Evolutionary conservation across 2,888 invertebrate species (phyloP).

Genomic region (Phragmatobia fuliginosa): DNA sequence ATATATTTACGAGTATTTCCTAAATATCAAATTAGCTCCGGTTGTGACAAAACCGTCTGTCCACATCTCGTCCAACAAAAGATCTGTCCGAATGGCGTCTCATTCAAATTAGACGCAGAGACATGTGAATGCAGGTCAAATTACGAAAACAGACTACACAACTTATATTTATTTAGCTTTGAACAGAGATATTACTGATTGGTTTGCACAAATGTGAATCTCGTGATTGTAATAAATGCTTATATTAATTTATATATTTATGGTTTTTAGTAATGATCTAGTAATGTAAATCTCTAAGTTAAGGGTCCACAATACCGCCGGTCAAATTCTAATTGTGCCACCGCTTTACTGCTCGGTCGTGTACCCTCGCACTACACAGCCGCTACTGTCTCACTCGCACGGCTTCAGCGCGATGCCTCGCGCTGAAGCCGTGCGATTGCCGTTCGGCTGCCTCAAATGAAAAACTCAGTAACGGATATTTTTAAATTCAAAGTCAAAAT

Average conservation of each 20-base stretch:
- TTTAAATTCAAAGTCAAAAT: too few species aligned
- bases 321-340: too few species aligned
- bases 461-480: too few species aligned
- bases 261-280: neutral
- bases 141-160: neutral
- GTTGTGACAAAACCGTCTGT: neutral
- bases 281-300: too few species aligned
- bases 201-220: neutral
- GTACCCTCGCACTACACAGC: too few species aligned
- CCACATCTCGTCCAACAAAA: neutral
- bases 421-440: too few species aligned
- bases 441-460: too few species aligned
- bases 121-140: neutral
- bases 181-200: neutral
- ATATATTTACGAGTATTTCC: neutral
- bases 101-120: neutral
- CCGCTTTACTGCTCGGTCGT: too few species aligned
- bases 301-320: too few species aligned
- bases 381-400: too few species aligned
- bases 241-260: neutral
- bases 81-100: neutral
- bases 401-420: too few species aligned
- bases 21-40: neutral
- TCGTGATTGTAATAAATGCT: neutral
- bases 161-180: neutral